A percentile compares a stretch with the other conserved stretches of the same genome.
Evolutionary conservation across 2,113 vertebrate species (phyloP).

Genomic region (Lipophrys pholis): DNA sequence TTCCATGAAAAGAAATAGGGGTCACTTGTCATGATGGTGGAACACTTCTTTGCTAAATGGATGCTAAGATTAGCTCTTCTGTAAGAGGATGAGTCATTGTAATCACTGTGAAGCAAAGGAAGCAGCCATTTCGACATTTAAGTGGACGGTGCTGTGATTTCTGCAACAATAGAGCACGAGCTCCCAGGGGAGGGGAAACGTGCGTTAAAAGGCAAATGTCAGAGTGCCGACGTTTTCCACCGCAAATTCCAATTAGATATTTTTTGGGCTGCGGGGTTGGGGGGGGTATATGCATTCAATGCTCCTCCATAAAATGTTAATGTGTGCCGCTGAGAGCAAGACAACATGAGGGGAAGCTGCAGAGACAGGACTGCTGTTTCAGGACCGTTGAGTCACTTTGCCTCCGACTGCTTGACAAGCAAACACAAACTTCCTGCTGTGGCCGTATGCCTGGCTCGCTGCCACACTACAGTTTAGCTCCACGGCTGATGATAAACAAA

Average conservation of each 20-base stretch:
- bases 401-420: conserved; percentile 69
- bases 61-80: conserved; percentile 73
- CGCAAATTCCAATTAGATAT: conserved; percentile 43
- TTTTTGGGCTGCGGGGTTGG: no score
- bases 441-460: conserved; percentile 39
- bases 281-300: conserved; percentile 23
- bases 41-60: conserved; percentile 72
- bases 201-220: conserved; percentile 50
- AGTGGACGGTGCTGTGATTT: conserved; percentile 51
- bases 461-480: conserved; percentile 35
- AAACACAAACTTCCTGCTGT: conserved; percentile 68
- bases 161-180: conserved; percentile 47
- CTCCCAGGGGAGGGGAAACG: conserved; percentile 42
- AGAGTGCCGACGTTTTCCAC: conserved; percentile 14
- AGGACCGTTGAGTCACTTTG: conserved; percentile 61
- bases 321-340: conserved; percentile 48
- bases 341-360: conserved; percentile 65
- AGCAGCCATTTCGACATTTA: conserved; percentile 54
- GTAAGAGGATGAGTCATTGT: conserved; percentile 70
- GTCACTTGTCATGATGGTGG: conserved; percentile 73
- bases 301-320: conserved; percentile 59
- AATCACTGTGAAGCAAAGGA: conserved; percentile 64
- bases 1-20: conserved; percentile 69
- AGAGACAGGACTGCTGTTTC: conserved; percentile 64
- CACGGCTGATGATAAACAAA: conserved; percentile 28